Conservation (phyloP, 2,888 invertebrate genomes). For the Blera fallax region DNA sequence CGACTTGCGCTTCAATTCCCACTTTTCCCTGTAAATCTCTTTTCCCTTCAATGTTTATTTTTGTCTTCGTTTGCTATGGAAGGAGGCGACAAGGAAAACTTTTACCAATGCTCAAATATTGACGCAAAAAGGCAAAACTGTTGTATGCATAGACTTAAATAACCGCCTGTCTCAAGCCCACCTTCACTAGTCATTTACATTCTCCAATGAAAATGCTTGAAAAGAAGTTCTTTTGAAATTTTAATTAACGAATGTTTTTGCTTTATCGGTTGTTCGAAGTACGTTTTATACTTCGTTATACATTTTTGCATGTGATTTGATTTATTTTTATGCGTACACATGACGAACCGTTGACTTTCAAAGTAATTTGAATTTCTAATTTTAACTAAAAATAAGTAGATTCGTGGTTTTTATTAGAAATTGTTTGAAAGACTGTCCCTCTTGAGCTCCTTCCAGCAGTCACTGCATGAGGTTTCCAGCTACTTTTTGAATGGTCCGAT, state of each 20-base stretch:
- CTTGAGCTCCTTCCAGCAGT: too few relatives aligned
- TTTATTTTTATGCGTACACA: background rate
- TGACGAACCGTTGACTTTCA: too few relatives aligned
- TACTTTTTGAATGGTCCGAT: too few relatives aligned
- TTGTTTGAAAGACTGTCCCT: too few relatives aligned
- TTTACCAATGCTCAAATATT: constrained; percentile 32
- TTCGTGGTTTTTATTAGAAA: too few relatives aligned
- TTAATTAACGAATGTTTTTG: constrained; percentile 24
- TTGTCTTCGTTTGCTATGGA: background rate
- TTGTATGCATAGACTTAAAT: background rate
- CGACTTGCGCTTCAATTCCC: background rate
- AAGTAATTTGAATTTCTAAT: too few relatives aligned
- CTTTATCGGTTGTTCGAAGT: background rate
- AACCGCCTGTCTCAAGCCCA: background rate
- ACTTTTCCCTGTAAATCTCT: background rate
- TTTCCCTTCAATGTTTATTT: constrained; percentile 1
- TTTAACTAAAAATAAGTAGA: too few relatives aligned
- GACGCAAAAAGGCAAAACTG: constrained; percentile 15
- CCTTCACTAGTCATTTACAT: background rate
- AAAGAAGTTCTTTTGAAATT: background rate
- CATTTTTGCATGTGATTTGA: background rate
- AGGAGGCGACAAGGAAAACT: background rate
- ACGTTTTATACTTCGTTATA: background rate
- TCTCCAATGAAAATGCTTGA: background rate
- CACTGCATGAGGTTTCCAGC: too few relatives aligned